A percentile compares a stretch with the other conserved stretches of the same genome.
Conservation (phyloP, 30 jellyfish, hydroid and myxozoan genomes). For the Aurelia sp. region DNA sequence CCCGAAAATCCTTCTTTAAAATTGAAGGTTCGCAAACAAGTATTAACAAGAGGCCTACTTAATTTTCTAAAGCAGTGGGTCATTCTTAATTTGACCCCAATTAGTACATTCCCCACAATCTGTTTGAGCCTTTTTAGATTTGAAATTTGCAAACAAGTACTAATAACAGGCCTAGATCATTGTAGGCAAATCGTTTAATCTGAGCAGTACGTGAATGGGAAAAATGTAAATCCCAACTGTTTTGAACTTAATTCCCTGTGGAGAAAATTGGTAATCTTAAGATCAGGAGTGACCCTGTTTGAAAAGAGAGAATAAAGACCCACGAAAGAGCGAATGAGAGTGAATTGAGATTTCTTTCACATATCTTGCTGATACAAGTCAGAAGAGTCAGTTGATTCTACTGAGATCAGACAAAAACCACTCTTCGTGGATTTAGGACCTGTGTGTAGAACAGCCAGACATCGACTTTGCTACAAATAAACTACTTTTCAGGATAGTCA, state of each 20-base stretch:
- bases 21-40: too few species aligned
- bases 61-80: too few species aligned
- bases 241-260: constrained; percentile 42
- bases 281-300: constrained; percentile 63
- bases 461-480: constrained; percentile 43
- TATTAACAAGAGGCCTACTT: too few species aligned
- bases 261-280: constrained; percentile 62
- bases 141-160: too few species aligned
- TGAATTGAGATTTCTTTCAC: constrained; percentile 28
- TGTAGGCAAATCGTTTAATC: too few species aligned
- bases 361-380: constrained; percentile 56
- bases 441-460: constrained; percentile 55
- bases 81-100: too few species aligned
- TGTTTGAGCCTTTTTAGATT: too few species aligned
- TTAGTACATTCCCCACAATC: too few species aligned
- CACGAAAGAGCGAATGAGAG: constrained; percentile 9
- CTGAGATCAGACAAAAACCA: constrained; percentile 67
- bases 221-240: constrained; percentile 29
- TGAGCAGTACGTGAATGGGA: not conserved
- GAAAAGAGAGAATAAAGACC: too few species aligned
- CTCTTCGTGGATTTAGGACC: constrained; percentile 47
- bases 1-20: too few species aligned
- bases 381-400: constrained; percentile 37
- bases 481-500: constrained; percentile 13
- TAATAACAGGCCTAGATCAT: too few species aligned